Evolutionary conservation across 2,888 invertebrate species (phyloP), one percentile per base, ranked within the genome.

Genomic region (Gibbula magus): DNA sequence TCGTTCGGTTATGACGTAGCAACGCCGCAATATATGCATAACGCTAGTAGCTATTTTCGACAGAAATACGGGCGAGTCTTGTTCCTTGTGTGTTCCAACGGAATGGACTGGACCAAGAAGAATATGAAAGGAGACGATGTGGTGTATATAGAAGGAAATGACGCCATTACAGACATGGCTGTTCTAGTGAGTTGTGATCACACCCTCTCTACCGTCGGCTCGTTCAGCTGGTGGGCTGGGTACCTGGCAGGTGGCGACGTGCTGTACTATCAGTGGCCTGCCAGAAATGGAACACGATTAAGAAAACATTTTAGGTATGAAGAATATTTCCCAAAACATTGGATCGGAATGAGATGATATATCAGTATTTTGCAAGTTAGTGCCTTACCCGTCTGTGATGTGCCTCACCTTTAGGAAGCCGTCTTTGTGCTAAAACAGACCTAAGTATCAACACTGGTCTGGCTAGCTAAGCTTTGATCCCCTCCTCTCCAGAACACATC

Each of bases 221-320:
- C 81, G 2, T 81, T 81, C 54, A 75, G 81, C 5, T 81, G 81
- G 81, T 81, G 81, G 81, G 76, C 79, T n/a, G 75, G 75, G 54
- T 75, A 32, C 54, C 54, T 75, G 32, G 20, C 53, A 29, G 54
- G 54, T 10, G 75, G 81, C 54, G 13, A 70, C 45, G 56, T 51
- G 16, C 18, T 75, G 25, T 82, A 81, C 52, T 82, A 81, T 77
- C 56, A 67, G 16, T 32, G 66, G 16, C 79, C 79, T 18, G 79
- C 79, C 4, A 16, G 4, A 4, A 56, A 79, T 13, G 8, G 18
- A 0, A 53, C 74, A 0, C 0, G 1, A 5, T 25, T 79, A 0
- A 20, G 79, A 45, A 70, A 22, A 18, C 22, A 35, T 8, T 79
- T 73, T 74, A 29, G 74, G 32, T 79, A 56, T 61, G 29, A 54